A percentile compares a stretch with the other conserved stretches of the same genome.
phyloP scores from a whole-genome alignment of 1,140 invertebrate genomes.

The Hyles vespertilio region DNA sequence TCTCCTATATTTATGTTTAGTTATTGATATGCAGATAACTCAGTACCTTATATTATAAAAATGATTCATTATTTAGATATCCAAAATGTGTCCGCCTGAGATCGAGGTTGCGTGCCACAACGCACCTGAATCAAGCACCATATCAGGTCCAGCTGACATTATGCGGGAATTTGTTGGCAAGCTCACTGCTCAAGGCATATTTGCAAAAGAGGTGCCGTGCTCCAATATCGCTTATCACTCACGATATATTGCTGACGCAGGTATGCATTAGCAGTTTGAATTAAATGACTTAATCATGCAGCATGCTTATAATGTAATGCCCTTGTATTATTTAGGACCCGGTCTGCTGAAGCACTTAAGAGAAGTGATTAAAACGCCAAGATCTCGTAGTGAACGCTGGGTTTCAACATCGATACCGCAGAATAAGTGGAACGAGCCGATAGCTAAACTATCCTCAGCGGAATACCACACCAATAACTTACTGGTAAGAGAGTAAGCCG shows the following conservation, averaged over 20 bases:
- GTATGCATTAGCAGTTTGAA: conserved; percentile 11
- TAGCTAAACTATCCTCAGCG: conserved; percentile 83
- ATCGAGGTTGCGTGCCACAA: conserved; percentile 85
- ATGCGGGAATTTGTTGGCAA: conserved; percentile 81
- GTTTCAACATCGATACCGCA: conserved; percentile 88
- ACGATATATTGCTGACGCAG: conserved; percentile 82
- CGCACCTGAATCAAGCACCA: conserved; percentile 77
- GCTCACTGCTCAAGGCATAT: conserved; percentile 82
- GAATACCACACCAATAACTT: conserved; percentile 93
- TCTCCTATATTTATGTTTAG: too few relatives aligned
- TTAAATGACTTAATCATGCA: too few relatives aligned
- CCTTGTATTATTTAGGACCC: conserved; percentile 63
- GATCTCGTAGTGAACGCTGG: conserved; percentile 85
- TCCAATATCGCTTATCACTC: conserved; percentile 90
- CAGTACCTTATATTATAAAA: neutral
- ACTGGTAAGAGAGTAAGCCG: conserved; percentile 2
- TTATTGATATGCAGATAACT: too few relatives aligned
- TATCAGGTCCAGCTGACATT: conserved; percentile 85
- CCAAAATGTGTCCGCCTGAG: conserved; percentile 76
- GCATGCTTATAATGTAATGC: too few relatives aligned
- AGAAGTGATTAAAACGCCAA: conserved; percentile 80
- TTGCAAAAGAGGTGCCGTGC: conserved; percentile 86
- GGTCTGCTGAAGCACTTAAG: conserved; percentile 81
- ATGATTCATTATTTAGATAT: conserved; percentile 43
- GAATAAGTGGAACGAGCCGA: conserved; percentile 79